Evolutionary conservation across 2,888 invertebrate genomes (phyloP), one percentile per base, ranked within the genome.

Genomic region (Carterocephalus palaemon): DNA sequence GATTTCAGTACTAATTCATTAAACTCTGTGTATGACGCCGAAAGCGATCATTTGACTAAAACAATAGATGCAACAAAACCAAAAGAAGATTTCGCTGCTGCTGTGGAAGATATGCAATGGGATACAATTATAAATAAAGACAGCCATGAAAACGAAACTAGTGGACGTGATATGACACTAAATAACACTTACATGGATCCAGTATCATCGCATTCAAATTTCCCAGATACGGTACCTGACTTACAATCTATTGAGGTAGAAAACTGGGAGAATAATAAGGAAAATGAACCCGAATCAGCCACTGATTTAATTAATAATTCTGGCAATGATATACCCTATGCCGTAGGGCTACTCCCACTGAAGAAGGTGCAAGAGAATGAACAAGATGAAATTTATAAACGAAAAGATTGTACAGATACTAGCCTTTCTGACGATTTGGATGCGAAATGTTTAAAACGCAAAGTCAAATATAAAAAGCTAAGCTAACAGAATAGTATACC

Each of bases 371-470:
- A 71, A 32, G 42, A 62, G 1, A 50, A 54, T 3, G 79, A 78
- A 46, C 70, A 76, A 7, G 57, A 52, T 2, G 63, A 59, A 58
- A 51, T 70, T 39, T 56, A 73, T 22, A 84, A 84, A 59, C 69
- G 80, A 36, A 76, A 71, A 63, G 66, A 58, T 28, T 56, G 68
- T 1, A 54, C 60, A 24, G 72, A 75, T 45, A 47, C 58, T 6
- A 70, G 71, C 51, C 57, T 66, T 16, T 57, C 74, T 46, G 66
- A 76, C 42, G 67, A 74, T 54, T 66, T 67, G 22, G 84, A 85
- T 48, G 70, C 79, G 2, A 80, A 80, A 60, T 84, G 78, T 66
- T 73, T 83, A 58, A 85, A 81, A 63, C 77, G 85, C 56, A 84
- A 82, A 56, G 68, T 71, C 5, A 86, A 85, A 67, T 69, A 74